Conservation (phyloP, 2,888 invertebrate genomes). For the Holacanthella duospinosa region DNA sequence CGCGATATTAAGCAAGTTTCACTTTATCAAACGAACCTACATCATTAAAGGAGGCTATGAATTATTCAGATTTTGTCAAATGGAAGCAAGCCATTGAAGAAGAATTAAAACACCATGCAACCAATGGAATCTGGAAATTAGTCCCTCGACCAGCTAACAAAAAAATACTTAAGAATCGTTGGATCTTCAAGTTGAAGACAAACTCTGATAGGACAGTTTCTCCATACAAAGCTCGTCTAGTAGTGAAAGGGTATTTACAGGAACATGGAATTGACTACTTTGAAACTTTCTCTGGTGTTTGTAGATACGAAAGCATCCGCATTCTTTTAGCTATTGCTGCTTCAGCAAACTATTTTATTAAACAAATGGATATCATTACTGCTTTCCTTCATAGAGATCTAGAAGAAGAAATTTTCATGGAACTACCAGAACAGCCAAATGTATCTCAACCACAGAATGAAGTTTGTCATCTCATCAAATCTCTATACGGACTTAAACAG, state of each 20-base stretch:
- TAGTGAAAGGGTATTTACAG: not conserved
- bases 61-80: not conserved
- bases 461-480: not conserved
- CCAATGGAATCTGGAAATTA: conserved; percentile 5
- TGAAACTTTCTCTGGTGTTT: not conserved
- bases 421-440: not conserved
- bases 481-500: too few species aligned
- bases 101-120: conserved; percentile 3
- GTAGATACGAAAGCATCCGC: not conserved
- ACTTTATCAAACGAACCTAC: not conserved
- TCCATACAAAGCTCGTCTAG: not conserved
- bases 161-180: not conserved
- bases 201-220: not conserved
- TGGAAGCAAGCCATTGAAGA: conserved; percentile 9
- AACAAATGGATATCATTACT: not conserved
- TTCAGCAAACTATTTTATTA: not conserved
- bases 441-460: too few species aligned
- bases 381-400: not conserved
- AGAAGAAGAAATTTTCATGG: conserved; percentile 4
- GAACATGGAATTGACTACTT: not conserved
- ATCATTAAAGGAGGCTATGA: not conserved
- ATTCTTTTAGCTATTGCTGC: not conserved
- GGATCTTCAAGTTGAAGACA: not conserved
- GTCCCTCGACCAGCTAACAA: not conserved
- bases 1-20: not conserved